phyloP scores from a whole-genome alignment of 2,888 invertebrate species.

The Catocala fraxini region DNA sequence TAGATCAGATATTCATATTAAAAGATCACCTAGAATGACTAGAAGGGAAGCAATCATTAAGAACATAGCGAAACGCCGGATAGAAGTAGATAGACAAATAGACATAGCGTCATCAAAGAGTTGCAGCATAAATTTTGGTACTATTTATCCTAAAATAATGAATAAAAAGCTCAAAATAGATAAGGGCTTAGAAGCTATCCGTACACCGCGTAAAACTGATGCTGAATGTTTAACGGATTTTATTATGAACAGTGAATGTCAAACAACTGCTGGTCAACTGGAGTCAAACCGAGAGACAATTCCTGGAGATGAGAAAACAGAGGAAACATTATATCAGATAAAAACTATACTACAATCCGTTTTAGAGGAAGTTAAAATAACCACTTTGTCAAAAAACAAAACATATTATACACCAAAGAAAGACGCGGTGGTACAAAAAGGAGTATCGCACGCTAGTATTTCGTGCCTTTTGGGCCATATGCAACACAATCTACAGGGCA shows the following conservation, averaged over 20 bases:
- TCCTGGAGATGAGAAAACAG: constrained; percentile 63
- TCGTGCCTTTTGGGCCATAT: neutral
- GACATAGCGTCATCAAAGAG: constrained; percentile 52
- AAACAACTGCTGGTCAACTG: constrained; percentile 46
- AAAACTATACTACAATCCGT: constrained; percentile 76
- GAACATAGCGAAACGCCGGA: constrained; percentile 30
- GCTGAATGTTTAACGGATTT: constrained; percentile 58
- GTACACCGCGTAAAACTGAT: constrained; percentile 45
- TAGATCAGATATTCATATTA: constrained; percentile 18
- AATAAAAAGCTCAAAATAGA: constrained; percentile 26
- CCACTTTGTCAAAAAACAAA: constrained; percentile 50
- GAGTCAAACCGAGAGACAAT: constrained; percentile 29
- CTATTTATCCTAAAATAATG: constrained; percentile 58
- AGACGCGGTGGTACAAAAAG: constrained; percentile 74
- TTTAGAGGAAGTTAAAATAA: constrained; percentile 74
- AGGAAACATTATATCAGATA: constrained; percentile 74
- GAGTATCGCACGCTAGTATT: constrained; percentile 46
- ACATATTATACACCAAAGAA: constrained; percentile 58
- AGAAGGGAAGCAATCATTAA: constrained; percentile 30
- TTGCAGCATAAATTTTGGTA: constrained; percentile 63
- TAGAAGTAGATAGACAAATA: constrained; percentile 27
- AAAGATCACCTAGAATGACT: constrained; percentile 26
- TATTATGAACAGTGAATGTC: constrained; percentile 59
- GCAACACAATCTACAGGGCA: neutral
- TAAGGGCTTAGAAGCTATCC: constrained; percentile 27